These are phyloP conservation scores for Zootermopsis nevadensis DNA, from an alignment of 2,888 invertebrate species.

Conservation along the genomic window DNA sequence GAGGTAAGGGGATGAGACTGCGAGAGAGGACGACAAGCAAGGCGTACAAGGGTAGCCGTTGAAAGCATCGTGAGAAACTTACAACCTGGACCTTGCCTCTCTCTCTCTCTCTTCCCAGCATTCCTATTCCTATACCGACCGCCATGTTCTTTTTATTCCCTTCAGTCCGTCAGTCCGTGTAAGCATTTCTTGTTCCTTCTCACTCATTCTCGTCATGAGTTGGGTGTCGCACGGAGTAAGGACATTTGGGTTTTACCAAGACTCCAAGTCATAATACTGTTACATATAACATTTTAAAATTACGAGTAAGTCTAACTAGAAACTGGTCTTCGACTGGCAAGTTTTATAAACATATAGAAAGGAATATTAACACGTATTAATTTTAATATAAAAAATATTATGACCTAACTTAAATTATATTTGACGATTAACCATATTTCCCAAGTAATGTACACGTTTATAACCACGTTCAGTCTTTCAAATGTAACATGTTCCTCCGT, in stretches of 20 bases:
- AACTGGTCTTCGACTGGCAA: no score
- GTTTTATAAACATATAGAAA: no score
- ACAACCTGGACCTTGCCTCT: constrained; percentile 50
- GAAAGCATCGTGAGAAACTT: constrained; percentile 55
- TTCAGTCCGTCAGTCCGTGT: constrained; percentile 11
- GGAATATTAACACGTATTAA: no score
- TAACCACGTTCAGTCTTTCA: no score
- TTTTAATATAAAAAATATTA: no score
- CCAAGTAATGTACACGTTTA: no score
- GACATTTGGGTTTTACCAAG: background rate
- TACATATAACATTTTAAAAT: constrained; percentile 29
- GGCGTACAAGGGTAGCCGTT: constrained; percentile 47
- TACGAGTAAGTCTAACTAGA: background rate
- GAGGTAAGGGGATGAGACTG: constrained; percentile 46
- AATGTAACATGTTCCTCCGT: no score
- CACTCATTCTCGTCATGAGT: background rate
- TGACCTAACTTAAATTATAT: no score
- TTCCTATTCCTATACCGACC: constrained; percentile 39
- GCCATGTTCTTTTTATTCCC: constrained; percentile 42
- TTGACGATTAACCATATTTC: no score
- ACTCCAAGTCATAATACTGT: background rate
- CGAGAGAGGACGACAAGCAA: constrained; percentile 30
- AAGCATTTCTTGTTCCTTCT: constrained; percentile 29
- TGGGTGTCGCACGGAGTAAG: background rate
- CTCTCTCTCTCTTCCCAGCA: constrained; percentile 32